These are phyloP conservation scores for Engraulis encrasicolus DNA, from an alignment of 2,113 vertebrate genomes.

Conservation along the genomic window DNA sequence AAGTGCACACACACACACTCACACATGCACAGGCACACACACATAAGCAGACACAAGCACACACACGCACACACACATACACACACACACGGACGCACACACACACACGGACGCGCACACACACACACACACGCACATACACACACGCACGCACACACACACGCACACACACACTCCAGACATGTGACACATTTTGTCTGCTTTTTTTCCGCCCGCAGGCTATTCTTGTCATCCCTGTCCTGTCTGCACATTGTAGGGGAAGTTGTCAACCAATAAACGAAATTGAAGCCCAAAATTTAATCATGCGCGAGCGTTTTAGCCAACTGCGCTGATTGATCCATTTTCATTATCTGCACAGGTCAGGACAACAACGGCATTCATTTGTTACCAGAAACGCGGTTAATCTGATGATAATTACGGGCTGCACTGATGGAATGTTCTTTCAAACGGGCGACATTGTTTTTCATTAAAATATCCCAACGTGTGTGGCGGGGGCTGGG, in stretches of 20 bases:
- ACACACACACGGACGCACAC: too few relatives aligned
- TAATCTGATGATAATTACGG: conserved; percentile 66
- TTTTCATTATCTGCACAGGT: conserved; percentile 61
- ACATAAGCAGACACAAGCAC: too few relatives aligned
- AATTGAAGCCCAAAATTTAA: conserved; percentile 62
- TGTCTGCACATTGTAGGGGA: conserved; percentile 20
- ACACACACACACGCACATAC: background rate
- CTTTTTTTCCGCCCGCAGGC: background rate
- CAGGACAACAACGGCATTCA: conserved; percentile 60
- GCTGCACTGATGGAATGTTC: conserved; percentile 22
- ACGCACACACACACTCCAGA: background rate
- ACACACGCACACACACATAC: too few relatives aligned
- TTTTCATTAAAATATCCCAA: conserved; percentile 29
- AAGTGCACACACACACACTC: too few relatives aligned
- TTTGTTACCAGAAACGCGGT: conserved; percentile 62
- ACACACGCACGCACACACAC: background rate
- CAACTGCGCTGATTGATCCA: conserved; percentile 58
- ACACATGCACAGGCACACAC: too few relatives aligned
- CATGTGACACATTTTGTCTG: background rate
- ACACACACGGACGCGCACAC: too few relatives aligned
- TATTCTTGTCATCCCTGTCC: background rate
- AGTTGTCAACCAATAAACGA: conserved; percentile 54
- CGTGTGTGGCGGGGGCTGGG: too few relatives aligned
- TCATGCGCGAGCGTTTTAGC: conserved; percentile 50
- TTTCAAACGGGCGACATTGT: background rate